phyloP scores from a whole-genome alignment of 2,888 invertebrate species.

The Melikaiella ostensackeni region DNA sequence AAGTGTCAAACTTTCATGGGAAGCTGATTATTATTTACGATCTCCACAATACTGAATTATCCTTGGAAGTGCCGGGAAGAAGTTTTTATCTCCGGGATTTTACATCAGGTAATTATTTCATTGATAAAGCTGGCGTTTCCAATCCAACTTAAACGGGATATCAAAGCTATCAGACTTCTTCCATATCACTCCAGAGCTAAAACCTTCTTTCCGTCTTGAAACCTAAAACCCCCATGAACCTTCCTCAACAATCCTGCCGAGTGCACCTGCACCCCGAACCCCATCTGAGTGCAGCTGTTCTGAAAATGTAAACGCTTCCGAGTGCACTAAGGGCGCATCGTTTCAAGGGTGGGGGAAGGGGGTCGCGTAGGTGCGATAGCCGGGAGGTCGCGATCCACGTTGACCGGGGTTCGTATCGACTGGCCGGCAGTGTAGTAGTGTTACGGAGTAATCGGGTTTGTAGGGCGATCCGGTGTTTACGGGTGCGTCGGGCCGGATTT shows the following conservation, averaged over 20 bases:
- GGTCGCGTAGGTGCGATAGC: conserved; percentile 46
- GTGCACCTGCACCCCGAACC: not conserved
- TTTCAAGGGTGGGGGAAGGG: conserved; percentile 7
- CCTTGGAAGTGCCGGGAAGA: too few relatives aligned
- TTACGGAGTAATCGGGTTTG: conserved; percentile 53
- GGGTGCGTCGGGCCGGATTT: conserved; percentile 51
- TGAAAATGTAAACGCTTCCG: conserved; percentile 20
- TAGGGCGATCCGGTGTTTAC: conserved; percentile 54
- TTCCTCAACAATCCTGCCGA: not conserved
- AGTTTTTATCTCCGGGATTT: too few relatives aligned
- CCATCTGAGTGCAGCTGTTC: conserved; percentile 4
- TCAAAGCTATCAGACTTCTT: too few relatives aligned
- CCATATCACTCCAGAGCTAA: not conserved
- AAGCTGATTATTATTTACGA: too few relatives aligned
- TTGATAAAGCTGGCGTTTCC: too few relatives aligned
- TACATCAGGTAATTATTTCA: too few relatives aligned
- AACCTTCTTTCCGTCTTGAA: too few relatives aligned
- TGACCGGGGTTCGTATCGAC: conserved; percentile 59
- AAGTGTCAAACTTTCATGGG: too few relatives aligned
- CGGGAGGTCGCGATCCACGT: conserved; percentile 37
- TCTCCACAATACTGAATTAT: too few relatives aligned
- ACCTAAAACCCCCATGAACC: not conserved
- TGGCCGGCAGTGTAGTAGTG: conserved; percentile 57
- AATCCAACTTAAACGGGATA: too few relatives aligned
- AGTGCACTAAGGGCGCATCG: conserved; percentile 16